Evolutionary conservation across 2,113 vertebrate species (phyloP).

Genomic region (Toxotes chatareus): DNA sequence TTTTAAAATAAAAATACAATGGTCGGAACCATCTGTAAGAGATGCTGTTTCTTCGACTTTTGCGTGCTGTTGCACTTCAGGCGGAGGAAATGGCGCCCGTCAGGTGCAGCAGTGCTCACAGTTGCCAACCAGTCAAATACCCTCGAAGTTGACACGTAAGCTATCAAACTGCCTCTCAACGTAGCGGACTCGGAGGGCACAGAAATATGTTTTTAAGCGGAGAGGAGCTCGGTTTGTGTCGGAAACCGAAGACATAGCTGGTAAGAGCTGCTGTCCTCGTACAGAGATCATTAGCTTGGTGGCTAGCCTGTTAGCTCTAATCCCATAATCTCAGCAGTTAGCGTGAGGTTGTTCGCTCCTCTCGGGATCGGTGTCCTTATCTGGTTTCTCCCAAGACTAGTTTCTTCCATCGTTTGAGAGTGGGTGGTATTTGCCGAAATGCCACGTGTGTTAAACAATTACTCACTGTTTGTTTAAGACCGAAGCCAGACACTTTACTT

Average conservation of each 20-base stretch:
- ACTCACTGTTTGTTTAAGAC: no score
- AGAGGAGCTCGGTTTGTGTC: conserved; percentile 1
- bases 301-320: conserved; percentile 72
- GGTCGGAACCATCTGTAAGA: conserved; percentile 51
- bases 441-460: neutral
- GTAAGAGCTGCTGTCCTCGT: conserved; percentile 54
- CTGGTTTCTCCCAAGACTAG: neutral
- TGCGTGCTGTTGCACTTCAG: conserved; percentile 32
- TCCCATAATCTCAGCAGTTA: conserved; percentile 77
- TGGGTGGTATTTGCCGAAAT: neutral
- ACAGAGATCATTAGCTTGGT: conserved; percentile 40
- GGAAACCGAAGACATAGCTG: conserved; percentile 55
- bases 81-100: conserved; percentile 76
- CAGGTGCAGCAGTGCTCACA: conserved; percentile 28
- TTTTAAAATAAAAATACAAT: accelerated
- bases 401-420: neutral
- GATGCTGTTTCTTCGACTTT: conserved; percentile 30
- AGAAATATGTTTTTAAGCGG: conserved; percentile 61
- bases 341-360: neutral
- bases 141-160: conserved; percentile 65
- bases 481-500: neutral
- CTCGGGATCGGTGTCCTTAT: neutral
- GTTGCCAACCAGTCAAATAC: conserved; percentile 46
- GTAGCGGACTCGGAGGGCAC: neutral
- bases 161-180: neutral